Evolutionary conservation across 92 coral and sea anemone genomes (phyloP), one percentile per base, ranked within the genome.

Genomic region (Siderastrea siderea): DNA sequence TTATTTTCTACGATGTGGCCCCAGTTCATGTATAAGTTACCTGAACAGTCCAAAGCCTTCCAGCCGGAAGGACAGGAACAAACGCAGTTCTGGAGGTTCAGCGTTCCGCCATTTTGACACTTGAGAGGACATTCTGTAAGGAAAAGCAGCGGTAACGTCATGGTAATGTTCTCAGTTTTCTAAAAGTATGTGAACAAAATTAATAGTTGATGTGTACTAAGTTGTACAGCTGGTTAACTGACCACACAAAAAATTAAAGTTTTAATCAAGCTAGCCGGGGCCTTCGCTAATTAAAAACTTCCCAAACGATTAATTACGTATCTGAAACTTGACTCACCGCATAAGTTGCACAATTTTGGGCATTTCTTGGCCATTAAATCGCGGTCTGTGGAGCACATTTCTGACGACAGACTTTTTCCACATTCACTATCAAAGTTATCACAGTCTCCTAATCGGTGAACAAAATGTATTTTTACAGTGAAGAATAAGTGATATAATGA

Each of bases 11-110:
- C 38, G 38, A 26, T 26, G 38, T 26, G 62, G 2, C 62, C 10
- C 13, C 62, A 12, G 10, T 58, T 15, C 15, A 10, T 58, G 15
- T 61, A 53, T 67, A 10, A 7, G 6, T 9, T 77, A 77, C 96
- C 96, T 73, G 96, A 87, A 73, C 96, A 93, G 74, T 93, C 96
- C 45, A 90, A 81, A 43, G 90, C 95, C 77, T 83, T 80, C 91
- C 91, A 83, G 10, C 90, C 92, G 12, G 83, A 45, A 13, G 82
- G 80, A 38, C 96, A 93, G 2, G 75, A 45, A 64, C 96, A 93
- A 51, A 60, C 65, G 53, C 96, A 93, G 74, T 17, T 58, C 47
- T 85, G 71, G 45, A 9, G 75, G 79, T 57, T 69, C 13, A 91
- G 78, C 44, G 88, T 93, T 3, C 96, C 96, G 43, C 92, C 94